phyloP scores from a whole-genome alignment of 2,888 invertebrate genomes.

The Tanytarsus gracilentus region DNA sequence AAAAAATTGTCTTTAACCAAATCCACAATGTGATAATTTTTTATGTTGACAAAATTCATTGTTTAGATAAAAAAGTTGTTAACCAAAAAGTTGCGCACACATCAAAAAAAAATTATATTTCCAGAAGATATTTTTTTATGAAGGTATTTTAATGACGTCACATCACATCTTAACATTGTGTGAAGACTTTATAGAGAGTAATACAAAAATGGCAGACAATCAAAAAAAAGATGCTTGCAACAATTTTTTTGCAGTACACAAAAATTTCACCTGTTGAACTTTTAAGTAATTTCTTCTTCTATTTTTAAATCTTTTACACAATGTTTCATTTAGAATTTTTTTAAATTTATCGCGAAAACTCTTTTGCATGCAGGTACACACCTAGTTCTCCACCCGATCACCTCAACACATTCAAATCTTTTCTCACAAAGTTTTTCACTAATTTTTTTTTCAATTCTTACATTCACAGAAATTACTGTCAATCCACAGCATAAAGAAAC shows the following conservation, averaged over 20 bases:
- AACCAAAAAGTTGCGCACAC: too few relatives aligned
- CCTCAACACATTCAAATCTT: not conserved
- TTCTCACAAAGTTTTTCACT: too few relatives aligned
- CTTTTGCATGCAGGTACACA: slow-evolving; percentile 14
- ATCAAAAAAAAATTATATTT: too few relatives aligned
- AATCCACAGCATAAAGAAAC: too few relatives aligned
- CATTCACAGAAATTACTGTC: too few relatives aligned
- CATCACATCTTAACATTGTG: slow-evolving; percentile 4
- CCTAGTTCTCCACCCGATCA: slow-evolving; percentile 5
- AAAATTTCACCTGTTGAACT: slow-evolving; percentile 10
- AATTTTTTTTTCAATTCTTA: too few relatives aligned
- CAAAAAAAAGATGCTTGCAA: too few relatives aligned
- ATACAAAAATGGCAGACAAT: slow-evolving; percentile 27
- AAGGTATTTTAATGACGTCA: not conserved
- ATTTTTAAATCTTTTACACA: not conserved
- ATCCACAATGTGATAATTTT: too few relatives aligned
- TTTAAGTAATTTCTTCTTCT: not conserved
- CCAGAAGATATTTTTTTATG: not conserved
- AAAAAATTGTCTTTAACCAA: too few relatives aligned
- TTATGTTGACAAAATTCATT: too few relatives aligned
- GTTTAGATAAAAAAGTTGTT: too few relatives aligned
- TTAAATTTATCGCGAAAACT: not conserved
- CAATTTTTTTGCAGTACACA: not conserved
- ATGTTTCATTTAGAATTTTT: not conserved
- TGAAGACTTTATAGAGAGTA: slow-evolving; percentile 1